These are phyloP conservation scores for Globodera rostochiensis DNA, from an alignment of 1,140 invertebrate genomes.

Conservation along the genomic window DNA sequence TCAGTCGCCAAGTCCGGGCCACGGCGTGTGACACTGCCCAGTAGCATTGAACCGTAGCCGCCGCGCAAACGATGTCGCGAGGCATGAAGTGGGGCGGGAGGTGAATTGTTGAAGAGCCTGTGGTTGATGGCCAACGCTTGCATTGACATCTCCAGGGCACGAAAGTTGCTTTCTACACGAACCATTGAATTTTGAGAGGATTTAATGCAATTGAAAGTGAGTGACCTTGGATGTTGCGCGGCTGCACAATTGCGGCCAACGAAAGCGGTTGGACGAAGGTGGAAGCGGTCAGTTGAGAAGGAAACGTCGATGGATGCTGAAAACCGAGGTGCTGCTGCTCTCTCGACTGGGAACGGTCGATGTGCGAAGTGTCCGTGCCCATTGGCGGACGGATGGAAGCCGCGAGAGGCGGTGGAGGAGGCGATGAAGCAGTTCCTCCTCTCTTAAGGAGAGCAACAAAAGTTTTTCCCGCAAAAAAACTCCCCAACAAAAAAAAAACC, in stretches of 20 bases:
- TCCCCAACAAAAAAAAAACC: too few species aligned
- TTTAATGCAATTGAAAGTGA: background rate
- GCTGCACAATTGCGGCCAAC: slow-evolving; percentile 29
- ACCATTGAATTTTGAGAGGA: slow-evolving; percentile 14
- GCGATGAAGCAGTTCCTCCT: background rate
- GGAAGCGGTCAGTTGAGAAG: slow-evolving; percentile 9
- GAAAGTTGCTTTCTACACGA: slow-evolving; percentile 39
- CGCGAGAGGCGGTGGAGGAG: slow-evolving; percentile 5
- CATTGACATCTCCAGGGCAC: slow-evolving; percentile 53
- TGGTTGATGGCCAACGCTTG: slow-evolving; percentile 49
- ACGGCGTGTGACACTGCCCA: slow-evolving; percentile 4
- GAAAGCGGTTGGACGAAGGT: slow-evolving; percentile 27
- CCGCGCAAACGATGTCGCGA: background rate
- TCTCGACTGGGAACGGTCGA: background rate
- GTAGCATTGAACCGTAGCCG: slow-evolving; percentile 5
- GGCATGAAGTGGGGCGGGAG: background rate
- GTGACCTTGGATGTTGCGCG: slow-evolving; percentile 28
- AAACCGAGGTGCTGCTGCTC: background rate
- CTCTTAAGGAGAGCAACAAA: background rate
- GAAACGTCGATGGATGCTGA: background rate
- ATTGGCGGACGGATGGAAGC: background rate
- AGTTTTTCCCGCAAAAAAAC: background rate
- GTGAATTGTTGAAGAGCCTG: slow-evolving; percentile 20
- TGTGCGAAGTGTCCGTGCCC: background rate
- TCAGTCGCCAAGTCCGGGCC: background rate